These are phyloP conservation scores for Araneus ventricosus DNA, from an alignment of 1,140 invertebrate genomes.

Conservation along the genomic window DNA sequence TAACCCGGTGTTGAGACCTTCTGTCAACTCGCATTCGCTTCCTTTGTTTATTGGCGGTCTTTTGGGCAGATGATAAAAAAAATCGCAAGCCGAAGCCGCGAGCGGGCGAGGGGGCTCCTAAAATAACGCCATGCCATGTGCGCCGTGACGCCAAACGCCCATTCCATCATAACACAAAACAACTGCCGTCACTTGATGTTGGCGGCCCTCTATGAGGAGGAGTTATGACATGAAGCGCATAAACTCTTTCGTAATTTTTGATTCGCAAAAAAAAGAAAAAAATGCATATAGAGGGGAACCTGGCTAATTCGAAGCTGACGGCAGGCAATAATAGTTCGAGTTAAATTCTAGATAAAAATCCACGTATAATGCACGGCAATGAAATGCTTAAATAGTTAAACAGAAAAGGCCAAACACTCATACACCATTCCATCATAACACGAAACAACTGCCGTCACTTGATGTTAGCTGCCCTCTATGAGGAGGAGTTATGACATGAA, in stretches of 20 bases:
- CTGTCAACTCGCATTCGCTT: background rate
- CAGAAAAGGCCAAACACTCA: background rate
- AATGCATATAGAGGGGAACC: background rate
- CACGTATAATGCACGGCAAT: too few relatives aligned
- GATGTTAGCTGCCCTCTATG: background rate
- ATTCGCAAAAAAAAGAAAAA: background rate
- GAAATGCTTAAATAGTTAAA: too few relatives aligned
- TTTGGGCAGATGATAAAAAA: background rate
- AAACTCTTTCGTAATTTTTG: background rate
- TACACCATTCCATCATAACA: background rate
- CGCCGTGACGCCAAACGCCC: constrained; percentile 9
- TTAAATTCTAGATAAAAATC: too few relatives aligned
- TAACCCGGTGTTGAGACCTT: background rate
- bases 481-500: too few relatives aligned
- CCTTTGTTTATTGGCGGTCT: constrained; percentile 11
- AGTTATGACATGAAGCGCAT: too few relatives aligned
- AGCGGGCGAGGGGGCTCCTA: background rate
- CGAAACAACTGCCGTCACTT: background rate
- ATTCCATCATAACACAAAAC: background rate
- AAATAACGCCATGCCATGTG: constrained; percentile 21
- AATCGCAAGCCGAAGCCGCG: background rate
- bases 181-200: background rate
- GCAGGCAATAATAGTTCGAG: background rate
- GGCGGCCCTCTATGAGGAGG: background rate
- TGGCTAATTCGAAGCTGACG: background rate